A percentile compares a stretch with the other conserved stretches of the same genome.
Conservation (phyloP, 2,888 invertebrate species). For the Notodonta ziczac region DNA sequence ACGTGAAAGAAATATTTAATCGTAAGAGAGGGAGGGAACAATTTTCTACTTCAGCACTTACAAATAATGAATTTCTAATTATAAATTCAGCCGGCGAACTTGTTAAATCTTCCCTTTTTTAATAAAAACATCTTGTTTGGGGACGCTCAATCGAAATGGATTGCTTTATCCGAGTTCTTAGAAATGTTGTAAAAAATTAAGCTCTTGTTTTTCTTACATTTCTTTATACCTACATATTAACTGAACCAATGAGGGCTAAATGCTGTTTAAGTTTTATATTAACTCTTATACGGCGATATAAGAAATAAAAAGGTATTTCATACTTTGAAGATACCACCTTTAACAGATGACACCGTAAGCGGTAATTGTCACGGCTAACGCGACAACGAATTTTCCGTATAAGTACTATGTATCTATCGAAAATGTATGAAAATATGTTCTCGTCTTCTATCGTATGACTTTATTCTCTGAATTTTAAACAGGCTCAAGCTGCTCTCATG, state of each 20-base stretch:
- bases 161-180: slow-evolving; percentile 19
- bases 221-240: neutral
- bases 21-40: slow-evolving; percentile 27
- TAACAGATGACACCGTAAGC: too few relatives aligned
- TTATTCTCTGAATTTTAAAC: slow-evolving; percentile 15
- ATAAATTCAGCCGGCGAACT: slow-evolving; percentile 53
- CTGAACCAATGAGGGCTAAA: neutral
- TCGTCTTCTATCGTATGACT: neutral
- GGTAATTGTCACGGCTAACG: too few relatives aligned
- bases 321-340: too few relatives aligned
- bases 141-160: slow-evolving; percentile 18
- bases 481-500: slow-evolving; percentile 97
- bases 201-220: neutral
- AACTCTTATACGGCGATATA: too few relatives aligned
- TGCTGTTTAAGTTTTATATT: neutral
- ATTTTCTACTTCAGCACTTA: slow-evolving; percentile 47
- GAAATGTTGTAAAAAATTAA: slow-evolving; percentile 1
- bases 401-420: too few relatives aligned
- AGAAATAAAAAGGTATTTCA: too few relatives aligned
- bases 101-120: slow-evolving; percentile 33
- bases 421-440: too few relatives aligned
- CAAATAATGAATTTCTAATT: slow-evolving; percentile 60
- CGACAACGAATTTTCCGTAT: too few relatives aligned
- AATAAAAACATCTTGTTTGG: slow-evolving; percentile 39
- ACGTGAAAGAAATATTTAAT: slow-evolving; percentile 59